Evolutionary conservation across 2,888 invertebrate species (phyloP).

Genomic region (Diadromus collaris): DNA sequence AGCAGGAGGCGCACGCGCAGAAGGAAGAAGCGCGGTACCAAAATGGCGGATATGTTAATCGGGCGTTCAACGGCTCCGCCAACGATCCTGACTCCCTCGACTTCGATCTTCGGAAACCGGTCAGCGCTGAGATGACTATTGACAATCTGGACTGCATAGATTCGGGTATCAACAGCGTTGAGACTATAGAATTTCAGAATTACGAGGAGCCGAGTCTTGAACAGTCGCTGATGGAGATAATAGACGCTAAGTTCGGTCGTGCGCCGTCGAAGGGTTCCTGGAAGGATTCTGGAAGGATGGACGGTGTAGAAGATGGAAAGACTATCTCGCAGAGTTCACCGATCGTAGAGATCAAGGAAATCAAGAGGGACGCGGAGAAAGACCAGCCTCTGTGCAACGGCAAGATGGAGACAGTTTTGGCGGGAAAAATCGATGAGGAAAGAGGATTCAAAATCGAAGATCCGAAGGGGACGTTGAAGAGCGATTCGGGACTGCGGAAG

Average conservation of each 20-base stretch:
- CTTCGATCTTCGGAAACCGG: constrained; percentile 66
- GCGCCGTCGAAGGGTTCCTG: constrained; percentile 66
- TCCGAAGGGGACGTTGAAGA: not conserved
- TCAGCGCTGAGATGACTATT: constrained; percentile 59
- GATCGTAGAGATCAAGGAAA: not conserved
- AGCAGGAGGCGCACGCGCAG: constrained; percentile 19
- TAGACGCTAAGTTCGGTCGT: constrained; percentile 77
- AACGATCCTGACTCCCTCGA: constrained; percentile 75
- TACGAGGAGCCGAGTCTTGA: constrained; percentile 76
- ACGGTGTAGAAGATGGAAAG: constrained; percentile 13
- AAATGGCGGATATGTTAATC: constrained; percentile 73
- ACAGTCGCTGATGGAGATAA: constrained; percentile 77
- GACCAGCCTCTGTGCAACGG: not conserved
- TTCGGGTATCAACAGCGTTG: constrained; percentile 79
- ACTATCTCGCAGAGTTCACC: constrained; percentile 12
- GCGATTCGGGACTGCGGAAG: not conserved
- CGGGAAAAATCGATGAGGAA: constrained; percentile 3
- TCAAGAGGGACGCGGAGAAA: not conserved
- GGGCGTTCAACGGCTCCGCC: constrained; percentile 72
- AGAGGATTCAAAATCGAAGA: not conserved
- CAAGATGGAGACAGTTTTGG: not conserved
- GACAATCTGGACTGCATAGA: constrained; percentile 75
- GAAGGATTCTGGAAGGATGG: constrained; percentile 62
- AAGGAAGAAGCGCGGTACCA: constrained; percentile 23
- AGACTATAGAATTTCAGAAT: constrained; percentile 77